Conservation (phyloP, 2,113 vertebrate species). For the Chaetodon auriga region DNA sequence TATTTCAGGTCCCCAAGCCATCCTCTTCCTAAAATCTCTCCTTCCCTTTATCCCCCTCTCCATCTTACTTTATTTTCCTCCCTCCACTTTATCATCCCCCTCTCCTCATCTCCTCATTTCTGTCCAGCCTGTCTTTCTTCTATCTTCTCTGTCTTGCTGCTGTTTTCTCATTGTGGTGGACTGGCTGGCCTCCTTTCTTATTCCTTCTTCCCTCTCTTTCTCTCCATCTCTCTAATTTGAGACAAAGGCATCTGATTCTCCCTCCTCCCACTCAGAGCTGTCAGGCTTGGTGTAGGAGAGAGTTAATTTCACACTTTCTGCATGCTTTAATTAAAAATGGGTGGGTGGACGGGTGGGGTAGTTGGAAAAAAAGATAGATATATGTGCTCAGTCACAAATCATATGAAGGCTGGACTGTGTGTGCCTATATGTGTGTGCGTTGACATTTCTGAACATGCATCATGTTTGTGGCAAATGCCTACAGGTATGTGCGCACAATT, state of each 20-base stretch:
- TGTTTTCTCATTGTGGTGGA: constrained; percentile 54
- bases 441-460: constrained; percentile 17
- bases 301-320: constrained; percentile 90
- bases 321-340: constrained; percentile 88
- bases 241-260: constrained; percentile 85
- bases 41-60: constrained; percentile 44
- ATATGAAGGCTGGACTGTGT: constrained; percentile 61
- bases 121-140: constrained; percentile 50
- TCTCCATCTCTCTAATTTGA: constrained; percentile 84
- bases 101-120: constrained; percentile 20
- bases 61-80: constrained; percentile 52
- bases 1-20: not conserved
- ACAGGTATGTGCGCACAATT: constrained; percentile 39
- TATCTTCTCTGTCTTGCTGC: constrained; percentile 60
- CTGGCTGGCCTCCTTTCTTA: constrained; percentile 52
- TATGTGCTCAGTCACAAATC: constrained; percentile 66
- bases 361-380: constrained; percentile 69
- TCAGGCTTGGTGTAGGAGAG: constrained; percentile 86
- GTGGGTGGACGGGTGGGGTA: constrained; percentile 44
- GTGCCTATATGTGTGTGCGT: not conserved
- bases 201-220: constrained; percentile 61
- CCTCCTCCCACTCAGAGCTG: constrained; percentile 85
- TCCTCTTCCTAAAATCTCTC: constrained; percentile 36
- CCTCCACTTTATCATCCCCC: constrained; percentile 46
- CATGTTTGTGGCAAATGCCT: constrained; percentile 38